Conservation (phyloP, 2,888 invertebrate species). For the Encarsia formosa region DNA sequence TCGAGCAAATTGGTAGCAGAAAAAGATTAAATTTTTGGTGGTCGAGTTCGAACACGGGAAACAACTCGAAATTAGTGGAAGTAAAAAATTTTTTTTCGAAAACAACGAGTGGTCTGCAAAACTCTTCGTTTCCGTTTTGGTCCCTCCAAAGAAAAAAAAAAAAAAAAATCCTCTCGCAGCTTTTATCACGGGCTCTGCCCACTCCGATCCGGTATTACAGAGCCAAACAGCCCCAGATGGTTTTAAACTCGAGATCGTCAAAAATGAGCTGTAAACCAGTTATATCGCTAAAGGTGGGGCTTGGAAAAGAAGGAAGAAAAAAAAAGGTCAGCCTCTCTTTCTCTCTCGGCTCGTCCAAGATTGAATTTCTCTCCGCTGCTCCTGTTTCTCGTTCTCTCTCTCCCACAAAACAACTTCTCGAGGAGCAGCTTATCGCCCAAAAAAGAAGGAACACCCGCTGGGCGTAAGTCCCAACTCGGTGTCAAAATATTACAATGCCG, state of each 20-base stretch:
- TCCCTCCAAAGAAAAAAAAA: no score
- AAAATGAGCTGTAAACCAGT: conserved; percentile 6
- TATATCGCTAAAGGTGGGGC: neutral
- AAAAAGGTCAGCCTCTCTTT: conserved; percentile 22
- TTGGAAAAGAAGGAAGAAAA: conserved; percentile 4
- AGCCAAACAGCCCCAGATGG: neutral
- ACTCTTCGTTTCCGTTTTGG: no score
- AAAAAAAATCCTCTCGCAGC: neutral
- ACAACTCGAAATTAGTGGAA: no score
- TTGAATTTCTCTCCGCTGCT: conserved; percentile 21
- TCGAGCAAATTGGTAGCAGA: no score
- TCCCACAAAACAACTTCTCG: no score
- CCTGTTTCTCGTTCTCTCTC: conserved; percentile 1
- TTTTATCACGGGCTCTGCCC: conserved; percentile 6
- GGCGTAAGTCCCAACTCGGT: no score
- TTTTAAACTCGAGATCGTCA: conserved; percentile 18
- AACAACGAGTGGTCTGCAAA: no score
- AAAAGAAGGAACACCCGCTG: no score
- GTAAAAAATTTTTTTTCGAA: no score
- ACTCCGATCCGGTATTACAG: neutral
- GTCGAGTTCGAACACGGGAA: no score
- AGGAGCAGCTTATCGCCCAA: no score
- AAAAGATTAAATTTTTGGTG: no score
- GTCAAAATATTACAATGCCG: conserved; percentile 44
- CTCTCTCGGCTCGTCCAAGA: conserved; percentile 14